Evolutionary conservation across 2,797 vertebrate species (phyloP), one percentile per base, ranked within the genome.

Genomic region (Phylloscopus collybita): DNA sequence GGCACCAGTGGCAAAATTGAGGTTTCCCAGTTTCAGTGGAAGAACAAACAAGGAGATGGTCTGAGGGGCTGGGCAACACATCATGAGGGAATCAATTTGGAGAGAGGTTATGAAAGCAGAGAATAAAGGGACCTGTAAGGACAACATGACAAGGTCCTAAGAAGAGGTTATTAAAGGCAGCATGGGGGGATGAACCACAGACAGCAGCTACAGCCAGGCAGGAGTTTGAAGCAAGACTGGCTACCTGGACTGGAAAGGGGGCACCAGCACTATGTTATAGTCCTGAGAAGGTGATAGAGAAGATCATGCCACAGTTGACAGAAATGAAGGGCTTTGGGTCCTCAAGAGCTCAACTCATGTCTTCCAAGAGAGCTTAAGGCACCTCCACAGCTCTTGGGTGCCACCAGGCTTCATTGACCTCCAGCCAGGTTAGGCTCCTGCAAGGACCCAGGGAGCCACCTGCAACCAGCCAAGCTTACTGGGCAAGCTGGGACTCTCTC

Each of bases 1-100:
- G 64, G 87, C 49, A 66, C 74, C 32, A 38, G 64, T 3, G 4
- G 53, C 65, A 86, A 82, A 93, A 81, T 1, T 14, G 42, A 79
- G 66, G 70, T 44, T 50, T 76, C 83, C 12, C 3, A 13, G 3
- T 72, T 88, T 80, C 2, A 4, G 32, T 49, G 49, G 59, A 90
- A 89, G 49, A 88, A 65, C 73, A 97, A 96, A 96, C 32, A 90
- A 80, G 45, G 51, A 71, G 34, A 65, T 13, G 70, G 85, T 64
- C 49, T 2, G 6, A 69, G 38, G 25, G 54, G 32, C 16, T 10
- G 22, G 59, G 36, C 56, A 65, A 67, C 44, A 81, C 0, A 11
- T 42, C 5, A 6, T 17, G 16, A 56, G 18, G 88, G 29, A 76
- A 96, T 54, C 2, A 4, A 71, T 87, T 38, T 65, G 50, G 56